A percentile compares a stretch with the other conserved stretches of the same genome.
phyloP scores from a whole-genome alignment of 2,113 vertebrate species.

The Alligator sinensis region DNA sequence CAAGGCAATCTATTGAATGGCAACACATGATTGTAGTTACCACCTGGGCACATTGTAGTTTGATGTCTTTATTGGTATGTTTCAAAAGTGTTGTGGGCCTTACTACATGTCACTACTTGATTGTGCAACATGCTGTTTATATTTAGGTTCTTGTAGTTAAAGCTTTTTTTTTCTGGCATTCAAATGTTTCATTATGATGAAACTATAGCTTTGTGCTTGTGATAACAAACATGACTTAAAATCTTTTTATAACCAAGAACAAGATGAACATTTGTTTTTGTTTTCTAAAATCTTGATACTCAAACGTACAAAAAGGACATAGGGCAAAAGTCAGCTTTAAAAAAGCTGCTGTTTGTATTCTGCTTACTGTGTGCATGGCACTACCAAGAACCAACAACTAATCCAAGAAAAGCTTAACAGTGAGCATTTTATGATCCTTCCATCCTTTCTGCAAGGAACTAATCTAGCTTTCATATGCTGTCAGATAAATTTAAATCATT shows the following conservation, averaged over 20 bases:
- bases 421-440: background rate
- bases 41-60: background rate
- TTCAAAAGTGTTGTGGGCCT: background rate
- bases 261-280: background rate
- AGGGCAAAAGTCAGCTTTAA: background rate
- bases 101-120: background rate
- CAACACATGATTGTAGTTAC: background rate
- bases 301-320: background rate
- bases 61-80: background rate
- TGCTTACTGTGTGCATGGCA: background rate
- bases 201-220: background rate
- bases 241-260: background rate
- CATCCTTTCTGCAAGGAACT: background rate
- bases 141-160: background rate
- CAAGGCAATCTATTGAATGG: accelerated
- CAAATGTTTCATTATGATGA: background rate
- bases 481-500: background rate
- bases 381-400: background rate
- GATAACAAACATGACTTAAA: background rate
- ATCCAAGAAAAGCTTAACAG: background rate
- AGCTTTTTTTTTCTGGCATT: background rate
- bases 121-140: background rate
- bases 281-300: background rate
- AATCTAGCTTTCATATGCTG: background rate
- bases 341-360: background rate